Evolutionary conservation across 2,888 invertebrate species (phyloP).

Genomic region (Ametastegia equiseti): DNA sequence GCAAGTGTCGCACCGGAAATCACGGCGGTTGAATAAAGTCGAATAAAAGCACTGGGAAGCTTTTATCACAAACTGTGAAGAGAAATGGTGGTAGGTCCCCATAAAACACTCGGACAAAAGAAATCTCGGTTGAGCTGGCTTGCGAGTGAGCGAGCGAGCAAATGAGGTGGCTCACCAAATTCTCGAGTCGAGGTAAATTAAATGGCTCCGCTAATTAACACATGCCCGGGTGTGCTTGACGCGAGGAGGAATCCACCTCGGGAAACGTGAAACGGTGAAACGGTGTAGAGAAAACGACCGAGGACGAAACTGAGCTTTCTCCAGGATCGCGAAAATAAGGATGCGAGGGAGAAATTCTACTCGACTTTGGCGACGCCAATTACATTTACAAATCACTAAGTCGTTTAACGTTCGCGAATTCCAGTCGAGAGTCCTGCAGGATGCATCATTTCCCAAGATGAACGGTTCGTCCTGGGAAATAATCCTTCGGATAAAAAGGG

Average conservation of each 20-base stretch:
- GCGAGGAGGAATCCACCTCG: not conserved
- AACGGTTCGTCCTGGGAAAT: too few relatives aligned
- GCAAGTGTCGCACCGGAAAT: slow-evolving; percentile 7
- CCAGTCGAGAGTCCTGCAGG: not conserved
- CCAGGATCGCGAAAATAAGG: not conserved
- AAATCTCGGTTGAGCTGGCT: not conserved
- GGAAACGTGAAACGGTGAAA: not conserved
- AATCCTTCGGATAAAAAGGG: too few relatives aligned
- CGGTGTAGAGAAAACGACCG: too few relatives aligned
- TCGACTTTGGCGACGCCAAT: not conserved
- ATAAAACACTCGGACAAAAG: not conserved
- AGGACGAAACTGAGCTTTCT: not conserved
- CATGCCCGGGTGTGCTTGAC: not conserved
- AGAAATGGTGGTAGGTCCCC: not conserved
- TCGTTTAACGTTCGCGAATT: not conserved
- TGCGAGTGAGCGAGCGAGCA: not conserved
- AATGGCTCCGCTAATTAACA: not conserved
- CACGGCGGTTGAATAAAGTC: not conserved
- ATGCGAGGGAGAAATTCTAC: not conserved
- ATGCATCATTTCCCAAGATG: too few relatives aligned
- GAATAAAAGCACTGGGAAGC: not conserved
- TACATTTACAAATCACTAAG: not conserved
- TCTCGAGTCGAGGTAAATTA: not conserved
- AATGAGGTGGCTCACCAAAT: not conserved
- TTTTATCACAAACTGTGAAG: not conserved